Conservation (phyloP, 2,797 vertebrate species). For the Miopithecus talapoin region DNA sequence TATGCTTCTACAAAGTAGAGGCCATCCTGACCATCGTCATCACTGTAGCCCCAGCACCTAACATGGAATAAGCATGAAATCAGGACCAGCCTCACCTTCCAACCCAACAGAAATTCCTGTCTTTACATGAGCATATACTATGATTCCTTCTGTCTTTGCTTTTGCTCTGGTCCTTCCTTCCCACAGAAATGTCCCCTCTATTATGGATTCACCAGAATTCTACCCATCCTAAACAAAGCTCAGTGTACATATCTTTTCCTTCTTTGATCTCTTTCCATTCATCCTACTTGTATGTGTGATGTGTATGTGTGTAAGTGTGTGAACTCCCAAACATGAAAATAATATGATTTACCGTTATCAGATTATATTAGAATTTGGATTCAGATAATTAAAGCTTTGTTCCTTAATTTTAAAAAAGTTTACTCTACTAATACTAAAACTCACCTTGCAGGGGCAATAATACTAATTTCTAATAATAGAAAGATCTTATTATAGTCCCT, state of each 20-base stretch:
- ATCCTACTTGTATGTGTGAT: too few species aligned
- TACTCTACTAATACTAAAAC: background rate
- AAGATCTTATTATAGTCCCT: background rate
- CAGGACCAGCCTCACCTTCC: background rate
- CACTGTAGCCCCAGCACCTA: background rate
- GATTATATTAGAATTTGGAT: background rate
- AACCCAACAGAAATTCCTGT: background rate
- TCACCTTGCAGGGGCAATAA: background rate
- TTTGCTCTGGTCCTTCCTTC: background rate
- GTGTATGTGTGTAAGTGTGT: background rate
- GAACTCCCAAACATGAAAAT: background rate
- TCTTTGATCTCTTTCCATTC: background rate
- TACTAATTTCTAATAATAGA: background rate
- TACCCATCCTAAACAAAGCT: background rate
- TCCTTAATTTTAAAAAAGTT: background rate
- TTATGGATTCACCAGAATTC: background rate
- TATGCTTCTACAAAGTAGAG: background rate
- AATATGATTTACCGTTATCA: background rate
- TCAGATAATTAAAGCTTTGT: background rate
- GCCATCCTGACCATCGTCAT: background rate
- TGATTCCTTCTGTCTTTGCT: background rate
- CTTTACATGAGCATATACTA: background rate
- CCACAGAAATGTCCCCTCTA: background rate
- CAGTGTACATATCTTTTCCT: background rate
- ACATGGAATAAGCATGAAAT: background rate